Percentiles rank a stretch among this genome's conserved stretches.
Evolutionary conservation across 92 coral and sea anemone species (phyloP).

Genomic region (Montipora capitata): DNA sequence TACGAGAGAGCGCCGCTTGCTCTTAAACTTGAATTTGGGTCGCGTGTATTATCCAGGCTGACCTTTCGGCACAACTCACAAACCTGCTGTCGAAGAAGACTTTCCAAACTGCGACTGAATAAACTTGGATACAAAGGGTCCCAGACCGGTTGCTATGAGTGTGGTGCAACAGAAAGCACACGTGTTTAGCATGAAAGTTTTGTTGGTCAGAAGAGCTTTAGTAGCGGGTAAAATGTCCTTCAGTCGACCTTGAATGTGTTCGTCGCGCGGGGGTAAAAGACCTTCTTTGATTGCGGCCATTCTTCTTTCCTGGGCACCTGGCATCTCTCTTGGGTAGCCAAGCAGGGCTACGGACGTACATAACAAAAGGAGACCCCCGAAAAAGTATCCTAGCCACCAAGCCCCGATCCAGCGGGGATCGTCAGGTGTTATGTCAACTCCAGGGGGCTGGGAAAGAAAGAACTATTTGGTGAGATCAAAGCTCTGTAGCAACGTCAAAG

Average conservation of each 20-base stretch:
- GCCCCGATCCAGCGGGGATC: constrained; percentile 99
- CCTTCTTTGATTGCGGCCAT: constrained; percentile 89
- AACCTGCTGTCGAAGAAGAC: constrained; percentile 94
- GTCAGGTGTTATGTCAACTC: constrained; percentile 93
- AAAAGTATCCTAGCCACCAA: constrained; percentile 99
- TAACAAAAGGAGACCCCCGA: constrained; percentile 91
- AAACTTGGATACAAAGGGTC: constrained; percentile 99
- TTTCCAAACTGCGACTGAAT: constrained; percentile 98
- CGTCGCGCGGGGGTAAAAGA: constrained; percentile 91
- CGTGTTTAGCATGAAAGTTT: constrained; percentile 91
- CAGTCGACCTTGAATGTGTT: constrained; percentile 88
- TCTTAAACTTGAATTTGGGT: too few relatives aligned
- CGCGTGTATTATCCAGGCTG: too few relatives aligned
- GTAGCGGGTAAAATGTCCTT: constrained; percentile 96
- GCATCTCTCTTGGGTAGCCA: constrained; percentile 99
- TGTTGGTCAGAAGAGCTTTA: constrained; percentile 89
- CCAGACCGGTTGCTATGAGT: constrained; percentile 94
- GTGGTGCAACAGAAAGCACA: constrained; percentile 96
- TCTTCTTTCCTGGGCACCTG: constrained; percentile 95
- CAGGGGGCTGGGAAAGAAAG: constrained; percentile 90
- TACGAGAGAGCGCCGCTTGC: too few relatives aligned
- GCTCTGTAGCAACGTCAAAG: too few relatives aligned
- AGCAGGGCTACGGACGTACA: constrained; percentile 93
- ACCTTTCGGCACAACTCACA: not conserved
- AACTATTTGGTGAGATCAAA: not conserved